phyloP scores from a whole-genome alignment of 2,797 vertebrate species.

The Limnodromus scolopaceus region DNA sequence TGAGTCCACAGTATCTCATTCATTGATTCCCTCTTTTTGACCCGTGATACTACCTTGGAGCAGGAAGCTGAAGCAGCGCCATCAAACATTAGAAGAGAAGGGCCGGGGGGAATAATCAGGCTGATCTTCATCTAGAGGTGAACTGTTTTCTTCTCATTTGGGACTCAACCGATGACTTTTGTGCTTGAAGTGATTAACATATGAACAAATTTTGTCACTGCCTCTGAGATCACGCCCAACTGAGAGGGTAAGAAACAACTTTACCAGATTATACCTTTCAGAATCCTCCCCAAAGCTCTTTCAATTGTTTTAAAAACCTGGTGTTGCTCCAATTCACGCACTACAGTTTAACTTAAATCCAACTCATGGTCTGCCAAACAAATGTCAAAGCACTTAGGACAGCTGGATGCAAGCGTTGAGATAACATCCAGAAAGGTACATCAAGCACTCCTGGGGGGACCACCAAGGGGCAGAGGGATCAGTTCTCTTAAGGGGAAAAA shows the following conservation, averaged over 20 bases:
- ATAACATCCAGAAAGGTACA: background rate
- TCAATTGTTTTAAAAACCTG: background rate
- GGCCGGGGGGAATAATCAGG: background rate
- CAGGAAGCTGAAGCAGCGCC: background rate
- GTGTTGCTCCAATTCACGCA: background rate
- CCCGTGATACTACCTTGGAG: background rate
- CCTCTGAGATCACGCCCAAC: background rate
- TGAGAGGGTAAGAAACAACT: background rate
- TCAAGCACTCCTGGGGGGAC: background rate
- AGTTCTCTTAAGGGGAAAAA: rapidly evolving
- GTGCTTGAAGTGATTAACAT: background rate
- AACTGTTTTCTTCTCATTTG: background rate
- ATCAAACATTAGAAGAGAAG: background rate
- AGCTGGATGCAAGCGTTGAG: rapidly evolving
- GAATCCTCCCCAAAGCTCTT: background rate
- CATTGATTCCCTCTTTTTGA: background rate
- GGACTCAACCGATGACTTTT: background rate
- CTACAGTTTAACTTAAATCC: background rate
- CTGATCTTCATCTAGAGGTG: background rate
- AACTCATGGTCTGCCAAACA: background rate
- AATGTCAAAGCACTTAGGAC: background rate
- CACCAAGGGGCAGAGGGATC: background rate
- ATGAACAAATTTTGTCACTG: background rate
- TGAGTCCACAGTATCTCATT: background rate
- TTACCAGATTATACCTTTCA: background rate